Conservation (phyloP, 2,797 vertebrate species). For the Bovichtus variegatus region DNA sequence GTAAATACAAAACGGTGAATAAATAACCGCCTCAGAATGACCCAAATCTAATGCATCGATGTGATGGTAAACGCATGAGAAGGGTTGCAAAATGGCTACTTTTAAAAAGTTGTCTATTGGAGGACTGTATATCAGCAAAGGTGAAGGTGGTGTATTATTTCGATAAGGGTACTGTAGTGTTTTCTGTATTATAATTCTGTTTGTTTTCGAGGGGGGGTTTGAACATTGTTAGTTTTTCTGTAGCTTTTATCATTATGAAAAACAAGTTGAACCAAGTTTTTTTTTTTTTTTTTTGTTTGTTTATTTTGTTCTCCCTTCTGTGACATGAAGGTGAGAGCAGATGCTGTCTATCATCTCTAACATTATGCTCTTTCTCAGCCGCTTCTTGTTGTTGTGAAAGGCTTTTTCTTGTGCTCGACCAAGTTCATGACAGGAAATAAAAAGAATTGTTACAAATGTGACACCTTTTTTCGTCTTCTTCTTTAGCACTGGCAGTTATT, state of each 20-base stretch:
- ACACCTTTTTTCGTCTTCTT: not conserved
- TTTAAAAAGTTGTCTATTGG: not conserved
- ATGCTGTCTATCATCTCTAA: constrained; percentile 54
- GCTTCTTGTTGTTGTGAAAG: constrained; percentile 71
- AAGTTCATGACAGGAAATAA: constrained; percentile 69
- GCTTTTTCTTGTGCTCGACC: constrained; percentile 70
- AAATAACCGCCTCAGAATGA: not conserved
- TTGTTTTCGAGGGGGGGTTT: constrained; percentile 61
- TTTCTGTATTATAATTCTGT: constrained; percentile 71
- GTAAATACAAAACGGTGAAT: not conserved
- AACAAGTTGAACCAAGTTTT: constrained; percentile 55
- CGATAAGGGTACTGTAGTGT: constrained; percentile 45
- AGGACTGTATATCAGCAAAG: too few relatives aligned
- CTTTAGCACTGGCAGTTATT: not conserved
- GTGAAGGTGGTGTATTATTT: constrained; percentile 1
- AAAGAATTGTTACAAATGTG: constrained; percentile 66
- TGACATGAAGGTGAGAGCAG: constrained; percentile 48
- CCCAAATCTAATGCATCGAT: not conserved
- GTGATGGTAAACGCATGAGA: not conserved
- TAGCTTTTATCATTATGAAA: constrained; percentile 57
- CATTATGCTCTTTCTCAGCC: constrained; percentile 54
- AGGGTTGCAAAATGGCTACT: not conserved
- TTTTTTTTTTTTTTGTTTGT: constrained; percentile 28
- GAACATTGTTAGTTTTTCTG: constrained; percentile 60
- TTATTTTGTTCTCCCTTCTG: constrained; percentile 40